Percentiles rank a stretch among this genome's conserved stretches.
Evolutionary conservation across 2,888 invertebrate species (phyloP).

Genomic region (Apamea epomidion): DNA sequence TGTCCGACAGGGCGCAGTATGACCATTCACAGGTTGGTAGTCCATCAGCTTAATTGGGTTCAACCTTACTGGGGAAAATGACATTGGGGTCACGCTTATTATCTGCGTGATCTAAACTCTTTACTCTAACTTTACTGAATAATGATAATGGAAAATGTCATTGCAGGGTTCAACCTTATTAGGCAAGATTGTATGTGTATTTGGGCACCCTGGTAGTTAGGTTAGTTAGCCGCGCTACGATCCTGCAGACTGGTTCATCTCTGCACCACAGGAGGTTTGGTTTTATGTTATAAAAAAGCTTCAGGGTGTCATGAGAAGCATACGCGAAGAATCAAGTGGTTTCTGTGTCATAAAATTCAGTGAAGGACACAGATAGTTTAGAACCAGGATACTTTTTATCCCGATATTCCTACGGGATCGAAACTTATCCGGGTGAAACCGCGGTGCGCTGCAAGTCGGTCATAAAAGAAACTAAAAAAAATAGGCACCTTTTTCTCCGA

Average conservation of each 20-base stretch:
- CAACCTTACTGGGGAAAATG: background rate
- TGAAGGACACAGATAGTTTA: background rate
- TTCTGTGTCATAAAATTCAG: background rate
- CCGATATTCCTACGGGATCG: too few relatives aligned
- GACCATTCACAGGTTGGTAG: conserved; percentile 92
- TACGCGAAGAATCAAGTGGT: background rate
- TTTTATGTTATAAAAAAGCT: background rate
- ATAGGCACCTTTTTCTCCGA: too few relatives aligned
- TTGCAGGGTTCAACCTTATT: background rate
- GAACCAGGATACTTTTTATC: too few relatives aligned
- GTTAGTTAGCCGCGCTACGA: background rate
- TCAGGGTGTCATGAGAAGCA: background rate
- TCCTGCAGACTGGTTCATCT: background rate
- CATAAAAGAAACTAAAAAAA: too few relatives aligned
- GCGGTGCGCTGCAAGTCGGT: too few relatives aligned
- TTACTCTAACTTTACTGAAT: too few relatives aligned
- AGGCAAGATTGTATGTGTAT: too few relatives aligned
- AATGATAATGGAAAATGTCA: too few relatives aligned
- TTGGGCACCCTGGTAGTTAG: background rate
- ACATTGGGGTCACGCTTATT: background rate
- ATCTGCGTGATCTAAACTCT: too few relatives aligned
- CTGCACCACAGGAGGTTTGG: background rate
- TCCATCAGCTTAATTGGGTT: background rate
- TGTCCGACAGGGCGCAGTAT: conserved; percentile 96
- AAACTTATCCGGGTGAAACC: too few relatives aligned